phyloP scores from a whole-genome alignment of 2,113 vertebrate species.

The Chaenogobius annularis region DNA sequence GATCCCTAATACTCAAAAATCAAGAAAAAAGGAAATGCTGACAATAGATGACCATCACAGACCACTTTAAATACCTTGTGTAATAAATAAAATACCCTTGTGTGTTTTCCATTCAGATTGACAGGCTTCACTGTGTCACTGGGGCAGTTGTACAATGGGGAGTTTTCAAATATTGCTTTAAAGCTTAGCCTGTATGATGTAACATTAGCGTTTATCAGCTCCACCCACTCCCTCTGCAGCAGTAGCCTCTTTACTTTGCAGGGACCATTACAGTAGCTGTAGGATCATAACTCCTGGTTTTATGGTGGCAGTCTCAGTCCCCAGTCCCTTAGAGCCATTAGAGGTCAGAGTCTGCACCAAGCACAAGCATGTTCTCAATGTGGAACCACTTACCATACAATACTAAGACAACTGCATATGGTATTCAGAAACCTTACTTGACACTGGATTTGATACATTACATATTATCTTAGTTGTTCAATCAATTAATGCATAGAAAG shows the following conservation, averaged over 20 bases:
- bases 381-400: constrained; percentile 37
- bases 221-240: background rate
- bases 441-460: background rate
- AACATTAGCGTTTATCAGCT: constrained; percentile 38
- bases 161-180: constrained; percentile 20
- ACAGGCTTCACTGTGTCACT: constrained; percentile 16
- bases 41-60: too few relatives aligned
- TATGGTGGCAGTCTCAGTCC: constrained; percentile 8
- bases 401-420: constrained; percentile 28
- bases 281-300: constrained; percentile 17
- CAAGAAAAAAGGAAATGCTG: too few relatives aligned
- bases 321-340: constrained; percentile 22
- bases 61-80: too few relatives aligned
- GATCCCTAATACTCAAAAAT: too few relatives aligned
- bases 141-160: constrained; percentile 51
- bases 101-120: too few relatives aligned
- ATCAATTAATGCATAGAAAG: too few relatives aligned
- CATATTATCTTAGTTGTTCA: too few relatives aligned
- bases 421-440: background rate
- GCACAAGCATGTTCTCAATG: constrained; percentile 20
- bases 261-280: constrained; percentile 4
- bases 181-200: constrained; percentile 44
- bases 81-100: too few relatives aligned
- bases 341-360: constrained; percentile 20
- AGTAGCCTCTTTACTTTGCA: background rate